A percentile compares a stretch with the other conserved stretches of the same genome.
These are phyloP conservation scores for Manduca sexta DNA, from an alignment of 1,140 invertebrate genomes.

Conservation along the genomic window DNA sequence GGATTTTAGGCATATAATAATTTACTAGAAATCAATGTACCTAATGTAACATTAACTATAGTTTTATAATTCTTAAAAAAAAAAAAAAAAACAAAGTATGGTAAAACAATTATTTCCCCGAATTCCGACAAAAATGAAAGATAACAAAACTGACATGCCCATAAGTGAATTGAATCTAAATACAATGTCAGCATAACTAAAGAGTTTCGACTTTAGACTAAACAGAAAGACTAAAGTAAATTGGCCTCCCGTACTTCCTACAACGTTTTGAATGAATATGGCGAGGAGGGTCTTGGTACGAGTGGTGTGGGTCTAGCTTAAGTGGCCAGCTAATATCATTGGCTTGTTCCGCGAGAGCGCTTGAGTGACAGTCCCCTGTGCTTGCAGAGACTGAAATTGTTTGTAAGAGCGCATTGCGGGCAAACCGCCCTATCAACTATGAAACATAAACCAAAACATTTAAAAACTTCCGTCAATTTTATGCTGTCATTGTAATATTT, in stretches of 20 bases:
- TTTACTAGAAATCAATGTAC: too few species aligned
- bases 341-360: conserved; percentile 32
- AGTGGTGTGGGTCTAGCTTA: conserved; percentile 15
- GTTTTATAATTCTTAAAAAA: too few species aligned
- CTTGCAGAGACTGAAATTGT: conserved; percentile 32
- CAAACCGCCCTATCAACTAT: conserved; percentile 12
- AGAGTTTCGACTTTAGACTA: conserved; percentile 33
- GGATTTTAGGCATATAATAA: too few species aligned
- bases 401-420: conserved; percentile 30
- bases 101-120: background rate
- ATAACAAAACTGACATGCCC: conserved; percentile 21
- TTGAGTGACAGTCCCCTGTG: conserved; percentile 43
- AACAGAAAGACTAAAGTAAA: conserved; percentile 19
- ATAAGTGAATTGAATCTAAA: conserved; percentile 36
- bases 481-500: background rate
- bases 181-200: conserved; percentile 41
- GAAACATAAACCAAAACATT: conserved; percentile 4
- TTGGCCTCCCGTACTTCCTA: conserved; percentile 9
- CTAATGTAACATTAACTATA: too few species aligned
- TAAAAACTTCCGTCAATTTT: background rate
- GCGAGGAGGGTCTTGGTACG: conserved; percentile 12
- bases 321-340: conserved; percentile 36
- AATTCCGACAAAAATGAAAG: conserved; percentile 16
- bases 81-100: too few species aligned
- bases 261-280: conserved; percentile 2